Evolutionary conservation across 1,140 invertebrate species (phyloP).

Genomic region (Macrostomum lignano): DNA sequence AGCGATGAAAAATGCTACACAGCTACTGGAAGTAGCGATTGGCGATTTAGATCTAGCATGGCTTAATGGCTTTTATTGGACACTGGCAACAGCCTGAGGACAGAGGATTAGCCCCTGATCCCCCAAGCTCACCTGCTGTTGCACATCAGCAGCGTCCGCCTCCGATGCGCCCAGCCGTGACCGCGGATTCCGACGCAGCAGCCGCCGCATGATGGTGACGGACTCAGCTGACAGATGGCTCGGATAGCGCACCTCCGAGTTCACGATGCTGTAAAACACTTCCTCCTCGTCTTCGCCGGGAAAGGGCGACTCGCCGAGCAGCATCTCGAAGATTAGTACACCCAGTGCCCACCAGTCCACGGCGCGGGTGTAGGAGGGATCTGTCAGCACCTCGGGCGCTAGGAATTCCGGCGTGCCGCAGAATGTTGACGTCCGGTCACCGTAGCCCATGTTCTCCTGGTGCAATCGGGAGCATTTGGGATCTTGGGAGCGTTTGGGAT

Average conservation of each 20-base stretch:
- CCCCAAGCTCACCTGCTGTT: too few species aligned
- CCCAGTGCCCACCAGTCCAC: constrained; percentile 99
- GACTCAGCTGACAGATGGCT: constrained; percentile 81
- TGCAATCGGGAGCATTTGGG: constrained; percentile 97
- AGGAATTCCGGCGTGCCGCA: constrained; percentile 97
- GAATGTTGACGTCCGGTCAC: constrained; percentile 79
- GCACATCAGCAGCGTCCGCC: constrained; percentile 91
- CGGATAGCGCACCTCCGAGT: constrained; percentile 93
- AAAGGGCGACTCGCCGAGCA: constrained; percentile 96
- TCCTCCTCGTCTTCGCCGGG: constrained; percentile 98
- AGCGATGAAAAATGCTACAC: too few species aligned
- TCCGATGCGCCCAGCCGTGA: constrained; percentile 79
- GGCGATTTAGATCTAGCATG: too few species aligned
- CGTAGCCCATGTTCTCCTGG: constrained; percentile 96
- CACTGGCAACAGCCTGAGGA: too few species aligned
- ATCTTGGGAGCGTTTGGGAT: too few species aligned
- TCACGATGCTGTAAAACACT: constrained; percentile 98
- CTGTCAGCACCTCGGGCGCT: constrained; percentile 88
- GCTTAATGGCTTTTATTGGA: too few species aligned
- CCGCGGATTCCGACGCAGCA: constrained; percentile 86
- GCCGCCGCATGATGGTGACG: constrained; percentile 86
- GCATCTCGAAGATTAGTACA: constrained; percentile 97
- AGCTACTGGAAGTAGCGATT: too few species aligned
- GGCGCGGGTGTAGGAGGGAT: constrained; percentile 82
- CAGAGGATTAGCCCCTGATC: too few species aligned